phyloP scores from a whole-genome alignment of 2,113 vertebrate genomes.

The Prunella fulvescens region DNA sequence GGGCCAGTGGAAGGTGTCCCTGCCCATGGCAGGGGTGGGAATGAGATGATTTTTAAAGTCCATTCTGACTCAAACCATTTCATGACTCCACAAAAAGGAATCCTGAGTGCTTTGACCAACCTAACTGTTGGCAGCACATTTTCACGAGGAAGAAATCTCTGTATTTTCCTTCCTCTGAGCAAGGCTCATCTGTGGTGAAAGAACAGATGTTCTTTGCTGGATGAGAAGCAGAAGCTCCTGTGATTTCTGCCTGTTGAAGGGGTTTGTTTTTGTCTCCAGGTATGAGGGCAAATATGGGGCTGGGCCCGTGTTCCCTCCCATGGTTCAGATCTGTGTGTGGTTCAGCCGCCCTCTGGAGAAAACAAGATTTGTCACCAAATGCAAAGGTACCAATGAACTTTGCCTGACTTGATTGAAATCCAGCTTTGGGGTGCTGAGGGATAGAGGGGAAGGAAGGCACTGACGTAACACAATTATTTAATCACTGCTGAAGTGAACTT shows the following conservation, averaged over 20 bases:
- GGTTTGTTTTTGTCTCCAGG: constrained; percentile 64
- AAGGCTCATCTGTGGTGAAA: neutral
- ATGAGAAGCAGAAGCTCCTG: neutral
- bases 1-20: accelerated
- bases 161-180: neutral
- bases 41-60: neutral
- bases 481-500: neutral
- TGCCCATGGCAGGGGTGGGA: neutral
- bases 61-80: neutral
- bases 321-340: constrained; percentile 85
- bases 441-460: neutral
- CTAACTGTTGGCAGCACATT: neutral
- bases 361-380: constrained; percentile 81
- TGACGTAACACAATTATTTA: neutral
- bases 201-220: neutral
- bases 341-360: constrained; percentile 89
- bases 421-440: neutral
- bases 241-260: neutral
- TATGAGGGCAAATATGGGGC: constrained; percentile 83
- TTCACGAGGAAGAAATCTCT: neutral
- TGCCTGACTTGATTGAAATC: neutral
- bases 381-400: constrained; percentile 82
- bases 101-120: neutral
- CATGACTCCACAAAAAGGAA: neutral
- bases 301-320: constrained; percentile 78